Conservation (phyloP, 2,113 vertebrate species). For the Calidris pugnax region DNA sequence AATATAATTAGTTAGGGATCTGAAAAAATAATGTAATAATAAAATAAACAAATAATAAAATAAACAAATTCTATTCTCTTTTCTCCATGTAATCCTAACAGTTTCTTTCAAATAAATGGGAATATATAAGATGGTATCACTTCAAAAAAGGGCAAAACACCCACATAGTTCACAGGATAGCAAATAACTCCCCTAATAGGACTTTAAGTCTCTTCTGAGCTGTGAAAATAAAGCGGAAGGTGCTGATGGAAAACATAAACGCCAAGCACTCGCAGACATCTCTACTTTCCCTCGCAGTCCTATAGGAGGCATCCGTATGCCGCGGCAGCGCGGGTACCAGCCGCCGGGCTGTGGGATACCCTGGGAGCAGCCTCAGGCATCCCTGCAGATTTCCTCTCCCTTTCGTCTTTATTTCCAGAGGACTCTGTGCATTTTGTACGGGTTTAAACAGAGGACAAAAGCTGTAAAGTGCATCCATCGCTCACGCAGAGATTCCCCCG, state of each 20-base stretch:
- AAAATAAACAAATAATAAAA: neutral
- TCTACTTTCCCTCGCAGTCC: neutral
- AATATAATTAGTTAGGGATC: neutral
- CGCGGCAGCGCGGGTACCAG: neutral
- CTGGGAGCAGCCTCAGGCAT: neutral
- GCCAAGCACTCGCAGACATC: accelerated
- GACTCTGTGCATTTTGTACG: accelerated
- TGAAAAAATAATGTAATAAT: neutral
- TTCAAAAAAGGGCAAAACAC: neutral
- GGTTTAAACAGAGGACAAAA: neutral
- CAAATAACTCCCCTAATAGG: neutral
- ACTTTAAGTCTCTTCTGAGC: accelerated
- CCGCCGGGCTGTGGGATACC: neutral
- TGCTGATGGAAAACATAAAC: accelerated
- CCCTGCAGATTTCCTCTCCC: neutral
- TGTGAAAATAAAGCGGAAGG: neutral
- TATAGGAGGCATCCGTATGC: slow-evolving; percentile 3
- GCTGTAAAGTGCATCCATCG: neutral
- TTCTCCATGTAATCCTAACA: neutral
- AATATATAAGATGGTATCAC: neutral
- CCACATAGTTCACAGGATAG: neutral
- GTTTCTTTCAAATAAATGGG: neutral
- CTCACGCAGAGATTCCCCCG: neutral
- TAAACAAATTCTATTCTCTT: neutral
- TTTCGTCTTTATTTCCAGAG: neutral